Base-by-base conservation (phyloP, 2,888 invertebrate species). In the Cantharis rustica region DNA sequence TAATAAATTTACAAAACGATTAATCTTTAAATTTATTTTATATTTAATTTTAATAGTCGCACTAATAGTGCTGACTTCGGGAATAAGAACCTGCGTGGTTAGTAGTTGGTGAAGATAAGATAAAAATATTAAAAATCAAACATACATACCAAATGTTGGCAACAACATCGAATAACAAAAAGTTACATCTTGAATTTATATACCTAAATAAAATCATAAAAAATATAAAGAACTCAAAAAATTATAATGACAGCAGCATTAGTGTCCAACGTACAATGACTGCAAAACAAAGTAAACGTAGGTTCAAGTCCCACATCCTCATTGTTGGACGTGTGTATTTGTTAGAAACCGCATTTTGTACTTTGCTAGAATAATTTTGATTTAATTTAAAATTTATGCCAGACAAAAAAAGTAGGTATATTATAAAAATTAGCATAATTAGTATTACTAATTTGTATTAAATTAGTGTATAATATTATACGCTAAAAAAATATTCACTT, bases 401-500 rank as follows among this genome's bases (percentile, higher is more conserved):
- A 47, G n/a, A 47, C 23, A 20, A 66, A 66, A n/a, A 66, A 23
- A n/a, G 63, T 69, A 72, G 61, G 63, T 47, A 68, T 68, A 66
- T 73, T 72, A 73, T 68, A 13, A 61, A 26, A 31, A 69, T 74
- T 74, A 74, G 63, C 31, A 16, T 74, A 74, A 74, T 64, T 20
- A 47, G 47, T 47, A 74, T 70, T 9, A 62, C n/a, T 62, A 74
- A 74, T 74, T 74, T 69, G 27, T 26, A 20, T 69, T 68, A 74
- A 74, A 64, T 74, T 64, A 74, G 69, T 68, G 47, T 71, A 61
- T 27, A 16, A 16, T 47, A 70, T 70, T 64, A 47, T 23, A 47
- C 47, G 61, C 68, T 61, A 74, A 69, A 16, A n/a, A 27, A 73
- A 69, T 74, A 68, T 74, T 69, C 70, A 74, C 74, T 74, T 74